Percentiles rank a stretch among this genome's conserved stretches.
Conservation (phyloP, 2,888 invertebrate genomes). For the Lagria hirta region DNA sequence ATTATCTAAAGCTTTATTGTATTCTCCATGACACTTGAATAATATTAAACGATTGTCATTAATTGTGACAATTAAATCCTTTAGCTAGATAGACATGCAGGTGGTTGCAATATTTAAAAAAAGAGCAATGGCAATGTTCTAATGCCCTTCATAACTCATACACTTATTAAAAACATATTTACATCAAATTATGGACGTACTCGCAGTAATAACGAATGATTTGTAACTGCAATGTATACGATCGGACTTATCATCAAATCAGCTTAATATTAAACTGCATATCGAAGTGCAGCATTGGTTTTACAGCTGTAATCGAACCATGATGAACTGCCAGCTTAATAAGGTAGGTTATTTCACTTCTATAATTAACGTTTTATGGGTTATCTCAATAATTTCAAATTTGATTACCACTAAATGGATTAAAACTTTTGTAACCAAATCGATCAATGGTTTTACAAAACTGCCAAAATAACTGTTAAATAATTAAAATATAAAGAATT, state of each 20-base stretch:
- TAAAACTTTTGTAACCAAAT: too few relatives aligned
- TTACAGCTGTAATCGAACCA: constrained; percentile 48
- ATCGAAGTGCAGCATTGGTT: constrained; percentile 37
- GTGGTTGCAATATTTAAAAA: too few relatives aligned
- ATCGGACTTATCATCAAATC: constrained; percentile 30
- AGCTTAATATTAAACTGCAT: constrained; percentile 31
- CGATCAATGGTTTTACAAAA: too few relatives aligned
- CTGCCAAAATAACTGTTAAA: too few relatives aligned
- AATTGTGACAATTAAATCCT: too few relatives aligned
- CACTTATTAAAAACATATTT: constrained; percentile 40
- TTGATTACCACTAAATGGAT: constrained; percentile 21
- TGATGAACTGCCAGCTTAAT: constrained; percentile 51
- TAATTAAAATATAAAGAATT: too few relatives aligned
- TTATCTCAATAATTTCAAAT: constrained; percentile 29
- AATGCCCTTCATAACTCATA: constrained; percentile 8
- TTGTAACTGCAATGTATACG: constrained; percentile 29
- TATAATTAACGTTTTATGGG: constrained; percentile 45
- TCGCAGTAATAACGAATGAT: constrained; percentile 31
- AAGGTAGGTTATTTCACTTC: constrained; percentile 40
- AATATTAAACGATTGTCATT: too few relatives aligned
- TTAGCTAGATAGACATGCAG: too few relatives aligned
- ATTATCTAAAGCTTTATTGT: too few relatives aligned
- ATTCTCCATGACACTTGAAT: too few relatives aligned
- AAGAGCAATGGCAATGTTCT: too few relatives aligned
- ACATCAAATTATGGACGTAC: constrained; percentile 45